A percentile compares a stretch with the other conserved stretches of the same genome.
Evolutionary conservation across 2,113 vertebrate species (phyloP).

Genomic region (Carettochelys insculpta): DNA sequence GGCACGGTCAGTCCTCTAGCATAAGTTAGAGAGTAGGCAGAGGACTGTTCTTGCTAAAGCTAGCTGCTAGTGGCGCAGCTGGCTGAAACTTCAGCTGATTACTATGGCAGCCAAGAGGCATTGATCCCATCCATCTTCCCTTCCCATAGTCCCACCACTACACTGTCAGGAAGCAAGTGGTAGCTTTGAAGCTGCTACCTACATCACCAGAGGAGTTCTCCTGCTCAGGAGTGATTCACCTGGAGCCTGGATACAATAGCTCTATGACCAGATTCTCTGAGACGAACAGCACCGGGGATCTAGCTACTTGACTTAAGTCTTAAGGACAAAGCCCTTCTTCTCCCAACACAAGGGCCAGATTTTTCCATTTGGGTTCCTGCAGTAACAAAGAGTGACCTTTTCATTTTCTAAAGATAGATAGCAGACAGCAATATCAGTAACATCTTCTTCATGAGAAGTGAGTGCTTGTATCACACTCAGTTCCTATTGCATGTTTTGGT

Average conservation of each 20-base stretch:
- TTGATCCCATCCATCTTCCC: not conserved
- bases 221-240: not conserved
- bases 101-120: not conserved
- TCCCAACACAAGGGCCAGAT: not conserved
- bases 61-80: not conserved
- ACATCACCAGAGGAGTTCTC: not conserved
- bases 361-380: not conserved
- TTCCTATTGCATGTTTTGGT: not conserved
- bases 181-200: not conserved
- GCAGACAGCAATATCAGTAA: not conserved
- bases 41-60: not conserved
- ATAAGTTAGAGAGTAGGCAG: not conserved
- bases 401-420: not conserved
- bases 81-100: not conserved
- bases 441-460: not conserved
- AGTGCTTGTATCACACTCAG: not conserved
- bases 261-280: not conserved
- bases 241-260: not conserved
- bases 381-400: fast-evolving
- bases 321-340: not conserved
- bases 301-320: not conserved
- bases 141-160: fast-evolving
- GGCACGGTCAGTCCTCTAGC: fast-evolving
- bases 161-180: not conserved
- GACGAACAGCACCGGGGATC: not conserved